Conservation (phyloP, 2,113 vertebrate genomes). For the Prolemur simus region DNA sequence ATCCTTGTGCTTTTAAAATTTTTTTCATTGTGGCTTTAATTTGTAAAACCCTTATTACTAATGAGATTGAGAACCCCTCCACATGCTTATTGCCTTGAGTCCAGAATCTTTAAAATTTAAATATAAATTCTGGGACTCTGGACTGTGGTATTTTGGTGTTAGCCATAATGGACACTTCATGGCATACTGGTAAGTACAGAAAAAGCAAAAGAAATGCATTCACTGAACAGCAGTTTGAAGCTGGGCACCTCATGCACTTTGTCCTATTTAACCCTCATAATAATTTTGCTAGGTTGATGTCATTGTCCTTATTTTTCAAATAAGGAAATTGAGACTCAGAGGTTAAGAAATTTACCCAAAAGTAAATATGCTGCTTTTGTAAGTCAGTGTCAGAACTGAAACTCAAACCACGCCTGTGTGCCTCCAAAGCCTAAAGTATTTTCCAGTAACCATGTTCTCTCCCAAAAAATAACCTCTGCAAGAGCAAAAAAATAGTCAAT, state of each 20-base stretch:
- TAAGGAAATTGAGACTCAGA: background rate
- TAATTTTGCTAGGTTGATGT: background rate
- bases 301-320: background rate
- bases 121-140: background rate
- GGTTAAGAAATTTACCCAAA: background rate
- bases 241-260: background rate
- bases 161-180: background rate
- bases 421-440: background rate
- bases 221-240: background rate
- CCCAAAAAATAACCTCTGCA: background rate
- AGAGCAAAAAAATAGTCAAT: slow-evolving; percentile 25
- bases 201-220: background rate
- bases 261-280: background rate
- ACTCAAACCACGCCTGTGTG: background rate
- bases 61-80: background rate
- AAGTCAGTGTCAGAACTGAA: background rate
- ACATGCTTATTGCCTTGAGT: background rate
- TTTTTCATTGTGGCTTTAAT: background rate
- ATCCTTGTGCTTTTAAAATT: background rate
- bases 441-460: background rate
- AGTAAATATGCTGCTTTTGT: background rate
- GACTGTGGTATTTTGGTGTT: background rate
- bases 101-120: background rate
- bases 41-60: background rate
- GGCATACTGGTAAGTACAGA: background rate